Percentiles rank a stretch among this genome's conserved stretches.
These are phyloP conservation scores for Drosophila carrolli DNA, from an alignment of 1,140 invertebrate genomes.

Conservation along the genomic window DNA sequence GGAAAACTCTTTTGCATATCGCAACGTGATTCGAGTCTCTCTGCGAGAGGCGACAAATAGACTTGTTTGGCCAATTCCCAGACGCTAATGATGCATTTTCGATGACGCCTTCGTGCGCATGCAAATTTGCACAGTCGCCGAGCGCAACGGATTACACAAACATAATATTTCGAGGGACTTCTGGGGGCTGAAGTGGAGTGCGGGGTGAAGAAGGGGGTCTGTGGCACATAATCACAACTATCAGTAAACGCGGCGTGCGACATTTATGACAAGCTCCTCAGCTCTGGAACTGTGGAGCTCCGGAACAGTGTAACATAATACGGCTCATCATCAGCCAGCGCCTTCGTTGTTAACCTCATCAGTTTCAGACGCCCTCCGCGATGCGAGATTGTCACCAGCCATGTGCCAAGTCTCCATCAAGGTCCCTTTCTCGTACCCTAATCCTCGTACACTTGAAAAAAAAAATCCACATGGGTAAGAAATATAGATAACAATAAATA, in stretches of 20 bases:
- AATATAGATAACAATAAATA: too few relatives aligned
- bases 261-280: constrained; percentile 74
- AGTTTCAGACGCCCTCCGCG: constrained; percentile 50
- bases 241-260: constrained; percentile 75
- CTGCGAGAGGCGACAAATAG: constrained; percentile 70
- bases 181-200: not conserved
- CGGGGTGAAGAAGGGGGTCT: not conserved
- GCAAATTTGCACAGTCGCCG: constrained; percentile 58
- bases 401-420: constrained; percentile 22
- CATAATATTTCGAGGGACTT: constrained; percentile 5
- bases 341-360: constrained; percentile 66
- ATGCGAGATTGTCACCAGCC: constrained; percentile 58
- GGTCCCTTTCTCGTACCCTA: not conserved
- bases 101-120: constrained; percentile 71
- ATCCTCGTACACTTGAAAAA: constrained; percentile 5
- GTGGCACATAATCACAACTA: constrained; percentile 63
- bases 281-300: constrained; percentile 27
- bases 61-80: constrained; percentile 77
- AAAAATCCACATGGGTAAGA: not conserved
- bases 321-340: constrained; percentile 71
- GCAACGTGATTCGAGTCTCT: constrained; percentile 57
- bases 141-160: constrained; percentile 48
- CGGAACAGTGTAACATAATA: constrained; percentile 65
- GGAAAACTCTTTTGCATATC: constrained; percentile 63
- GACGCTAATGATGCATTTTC: constrained; percentile 81